phyloP scores from a whole-genome alignment of 2,113 vertebrate species.

The Notarius lentiginosus region DNA sequence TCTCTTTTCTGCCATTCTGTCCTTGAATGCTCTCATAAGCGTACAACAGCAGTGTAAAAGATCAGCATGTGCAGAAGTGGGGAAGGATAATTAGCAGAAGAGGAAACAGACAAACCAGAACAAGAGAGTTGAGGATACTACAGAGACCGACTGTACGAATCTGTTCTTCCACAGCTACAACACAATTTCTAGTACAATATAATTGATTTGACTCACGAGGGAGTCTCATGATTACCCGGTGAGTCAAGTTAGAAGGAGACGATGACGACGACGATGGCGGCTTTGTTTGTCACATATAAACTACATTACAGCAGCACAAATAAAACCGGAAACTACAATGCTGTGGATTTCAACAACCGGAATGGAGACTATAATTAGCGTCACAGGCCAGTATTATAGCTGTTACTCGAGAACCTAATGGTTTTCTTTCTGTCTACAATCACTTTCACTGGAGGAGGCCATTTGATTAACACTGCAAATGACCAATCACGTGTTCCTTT shows the following conservation, averaged over 20 bases:
- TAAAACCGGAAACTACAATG: neutral
- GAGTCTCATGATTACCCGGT: neutral
- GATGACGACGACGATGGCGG: neutral
- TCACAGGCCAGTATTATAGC: neutral
- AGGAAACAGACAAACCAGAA: constrained; percentile 19
- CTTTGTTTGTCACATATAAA: too few relatives aligned
- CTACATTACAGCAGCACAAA: neutral
- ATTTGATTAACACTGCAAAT: neutral
- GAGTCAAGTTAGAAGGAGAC: neutral
- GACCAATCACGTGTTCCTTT: neutral
- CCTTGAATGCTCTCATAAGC: constrained; percentile 17
- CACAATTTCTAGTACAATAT: neutral
- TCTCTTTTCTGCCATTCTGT: constrained; percentile 7
- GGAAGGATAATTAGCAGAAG: constrained; percentile 34
- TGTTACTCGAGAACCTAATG: neutral
- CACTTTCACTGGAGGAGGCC: neutral
- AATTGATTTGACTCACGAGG: neutral
- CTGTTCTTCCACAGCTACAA: neutral
- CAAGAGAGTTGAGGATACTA: constrained; percentile 7
- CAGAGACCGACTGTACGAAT: constrained; percentile 13
- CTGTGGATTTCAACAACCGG: too few relatives aligned
- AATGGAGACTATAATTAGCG: neutral
- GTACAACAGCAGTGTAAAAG: constrained; percentile 10
- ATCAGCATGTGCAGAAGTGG: constrained; percentile 11
- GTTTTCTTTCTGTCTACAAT: neutral